Percentiles rank a stretch among this genome's conserved stretches.
These are phyloP conservation scores for Silurus asotus DNA, from an alignment of 2,113 vertebrate species.

Conservation along the genomic window DNA sequence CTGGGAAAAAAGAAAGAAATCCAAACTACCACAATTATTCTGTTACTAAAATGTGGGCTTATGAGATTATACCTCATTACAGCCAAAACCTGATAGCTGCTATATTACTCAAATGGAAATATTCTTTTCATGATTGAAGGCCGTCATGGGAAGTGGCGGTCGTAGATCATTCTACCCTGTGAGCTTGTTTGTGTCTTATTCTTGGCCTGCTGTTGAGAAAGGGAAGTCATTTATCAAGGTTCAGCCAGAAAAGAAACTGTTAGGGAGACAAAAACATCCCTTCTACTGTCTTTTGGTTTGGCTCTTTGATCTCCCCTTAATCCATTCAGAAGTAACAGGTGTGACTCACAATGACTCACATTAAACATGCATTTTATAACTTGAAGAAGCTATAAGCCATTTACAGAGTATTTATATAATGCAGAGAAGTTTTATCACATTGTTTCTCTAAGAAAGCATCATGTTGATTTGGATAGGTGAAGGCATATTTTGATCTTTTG, in stretches of 20 bases:
- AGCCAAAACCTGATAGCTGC: slow-evolving; percentile 40
- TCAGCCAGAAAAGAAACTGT: slow-evolving; percentile 42
- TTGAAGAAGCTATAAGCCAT: not conserved
- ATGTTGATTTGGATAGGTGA: not conserved
- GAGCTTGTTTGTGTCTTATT: slow-evolving; percentile 42
- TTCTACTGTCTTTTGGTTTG: slow-evolving; percentile 26
- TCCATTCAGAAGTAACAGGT: not conserved
- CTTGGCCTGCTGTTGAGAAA: slow-evolving; percentile 43
- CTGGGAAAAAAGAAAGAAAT: slow-evolving; percentile 5
- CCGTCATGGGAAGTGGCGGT: slow-evolving; percentile 27
- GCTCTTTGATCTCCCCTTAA: slow-evolving; percentile 29
- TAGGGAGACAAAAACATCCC: slow-evolving; percentile 52
- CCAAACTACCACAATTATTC: not conserved
- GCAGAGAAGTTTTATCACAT: not conserved
- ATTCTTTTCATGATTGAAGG: slow-evolving; percentile 22
- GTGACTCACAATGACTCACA: not conserved
- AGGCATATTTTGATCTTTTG: not conserved
- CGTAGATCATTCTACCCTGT: slow-evolving; percentile 31
- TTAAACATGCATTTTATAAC: not conserved
- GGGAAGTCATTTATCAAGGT: slow-evolving; percentile 52
- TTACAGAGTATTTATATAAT: not conserved
- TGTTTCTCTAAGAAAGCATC: not conserved
- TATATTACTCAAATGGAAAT: slow-evolving; percentile 45
- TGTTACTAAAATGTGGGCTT: not conserved
- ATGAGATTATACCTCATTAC: slow-evolving; percentile 10